Evolutionary conservation across 2,888 invertebrate species (phyloP), one percentile per base, ranked within the genome.

Genomic region (Perithous albicinctus): DNA sequence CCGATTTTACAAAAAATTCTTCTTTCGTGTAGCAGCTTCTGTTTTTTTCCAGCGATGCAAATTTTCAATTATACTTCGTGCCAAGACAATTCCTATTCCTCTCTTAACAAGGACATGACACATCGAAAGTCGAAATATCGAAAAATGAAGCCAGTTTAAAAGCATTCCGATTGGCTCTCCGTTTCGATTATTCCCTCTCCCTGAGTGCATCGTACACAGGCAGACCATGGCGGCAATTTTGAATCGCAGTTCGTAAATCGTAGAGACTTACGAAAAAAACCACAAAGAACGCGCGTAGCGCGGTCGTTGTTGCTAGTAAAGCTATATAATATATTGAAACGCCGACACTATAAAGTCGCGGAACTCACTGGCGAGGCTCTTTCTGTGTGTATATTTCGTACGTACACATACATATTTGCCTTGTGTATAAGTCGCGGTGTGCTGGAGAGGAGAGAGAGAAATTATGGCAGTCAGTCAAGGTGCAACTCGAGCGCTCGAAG

Each of bases 391-490:
- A 7, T 64, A 41, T 46, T 32, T 59, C 35, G 12, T 15, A 26
- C 35, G 3, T 6, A 38, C 8, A 12, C 20, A 23, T 48, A 41
- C 54, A 35, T 64, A 59, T 61, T 59, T 48, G 18, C 59, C 43
- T 63, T 56, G 66, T 54, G 66, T 66, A 56, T 29, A 32, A 32
- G 67, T 70, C 59, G 66, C 46, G 61, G 41, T 35, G 63, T 61
- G 74, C 82, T 78, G 82, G 78, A 82, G 77, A 63, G 73, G 78
- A 82, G 82, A 82, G 82, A 82, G 82, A 78, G 78, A 82, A 82
- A 82, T 82, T 78, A 82, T 82, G 82, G 82, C 82, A 78, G 82
- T 82, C 82, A 82, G 82, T 82, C 82, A 82, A 82, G 82, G 82
- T 82, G 82, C 82, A 78, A 70, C 61, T 78, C 82, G 82, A 82